Percentiles rank a stretch among this genome's conserved stretches.
Conservation (phyloP, 2,888 invertebrate genomes). For the Bunonema sp. region DNA sequence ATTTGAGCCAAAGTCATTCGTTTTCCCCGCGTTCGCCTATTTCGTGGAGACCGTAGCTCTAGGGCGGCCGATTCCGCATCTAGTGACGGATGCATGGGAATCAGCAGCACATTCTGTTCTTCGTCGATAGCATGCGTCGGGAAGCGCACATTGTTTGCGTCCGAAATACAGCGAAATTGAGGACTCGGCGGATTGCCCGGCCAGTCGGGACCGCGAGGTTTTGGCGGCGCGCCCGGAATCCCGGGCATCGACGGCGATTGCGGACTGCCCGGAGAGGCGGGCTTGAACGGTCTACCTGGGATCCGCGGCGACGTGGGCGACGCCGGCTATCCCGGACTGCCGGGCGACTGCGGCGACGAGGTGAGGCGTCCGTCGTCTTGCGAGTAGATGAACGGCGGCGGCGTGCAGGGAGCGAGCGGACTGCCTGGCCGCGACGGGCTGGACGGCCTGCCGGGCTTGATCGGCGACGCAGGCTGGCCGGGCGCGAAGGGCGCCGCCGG, state of each 20-base stretch:
- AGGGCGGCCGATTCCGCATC: no score
- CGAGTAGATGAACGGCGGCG: no score
- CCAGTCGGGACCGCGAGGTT: slow-evolving; percentile 23
- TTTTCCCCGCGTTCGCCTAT: no score
- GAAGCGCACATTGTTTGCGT: no score
- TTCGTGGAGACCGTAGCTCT: no score
- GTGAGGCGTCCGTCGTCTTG: no score
- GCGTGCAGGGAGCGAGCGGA: slow-evolving; percentile 24
- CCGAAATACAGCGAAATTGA: no score
- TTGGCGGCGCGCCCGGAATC: slow-evolving; percentile 18
- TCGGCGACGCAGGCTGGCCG: slow-evolving; percentile 17
- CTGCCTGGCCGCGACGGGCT: slow-evolving; percentile 52
- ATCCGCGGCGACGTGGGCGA: slow-evolving; percentile 16
- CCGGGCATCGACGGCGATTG: slow-evolving; percentile 27
- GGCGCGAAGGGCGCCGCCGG: slow-evolving; percentile 21
- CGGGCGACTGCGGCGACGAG: slow-evolving; percentile 21
- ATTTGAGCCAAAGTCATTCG: no score
- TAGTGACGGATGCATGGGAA: no score
- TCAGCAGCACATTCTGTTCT: no score
- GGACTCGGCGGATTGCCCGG: slow-evolving; percentile 43
- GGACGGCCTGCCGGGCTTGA: slow-evolving; percentile 35
- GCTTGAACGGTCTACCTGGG: slow-evolving; percentile 49
- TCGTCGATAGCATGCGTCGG: no score
- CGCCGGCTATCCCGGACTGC: slow-evolving; percentile 17
- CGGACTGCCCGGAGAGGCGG: slow-evolving; percentile 24